phyloP scores from a whole-genome alignment of 2,888 invertebrate genomes.

The Metacarcinus magister region DNA sequence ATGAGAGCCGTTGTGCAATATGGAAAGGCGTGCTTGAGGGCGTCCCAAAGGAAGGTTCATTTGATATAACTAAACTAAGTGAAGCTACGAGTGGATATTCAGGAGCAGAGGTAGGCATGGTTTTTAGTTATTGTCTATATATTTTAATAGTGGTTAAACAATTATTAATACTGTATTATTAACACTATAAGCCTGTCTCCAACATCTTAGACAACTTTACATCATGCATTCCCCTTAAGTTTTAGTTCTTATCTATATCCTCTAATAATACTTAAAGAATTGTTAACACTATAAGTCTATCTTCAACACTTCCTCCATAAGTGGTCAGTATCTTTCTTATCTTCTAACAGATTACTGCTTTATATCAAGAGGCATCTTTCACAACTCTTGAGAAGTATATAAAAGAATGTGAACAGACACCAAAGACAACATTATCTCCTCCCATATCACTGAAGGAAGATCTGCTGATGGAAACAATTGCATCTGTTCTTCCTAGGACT shows the following conservation, averaged over 20 bases:
- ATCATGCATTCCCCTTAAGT: neutral
- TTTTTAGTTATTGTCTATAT: neutral
- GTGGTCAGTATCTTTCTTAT: neutral
- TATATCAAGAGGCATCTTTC: constrained; percentile 67
- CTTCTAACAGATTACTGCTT: constrained; percentile 51
- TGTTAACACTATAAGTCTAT: too few species aligned
- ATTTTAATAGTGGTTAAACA: neutral
- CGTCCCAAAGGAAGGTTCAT: constrained; percentile 89
- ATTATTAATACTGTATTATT: neutral
- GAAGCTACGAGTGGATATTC: constrained; percentile 92
- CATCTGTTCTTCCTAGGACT: constrained; percentile 41
- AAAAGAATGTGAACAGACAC: neutral
- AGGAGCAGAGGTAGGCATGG: constrained; percentile 91
- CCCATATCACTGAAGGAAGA: neutral
- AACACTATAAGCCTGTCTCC: neutral
- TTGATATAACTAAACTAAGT: constrained; percentile 89
- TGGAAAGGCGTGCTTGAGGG: constrained; percentile 90
- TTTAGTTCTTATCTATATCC: neutral
- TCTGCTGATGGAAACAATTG: neutral
- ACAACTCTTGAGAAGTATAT: constrained; percentile 22
- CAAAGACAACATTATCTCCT: neutral
- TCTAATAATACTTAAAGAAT: neutral
- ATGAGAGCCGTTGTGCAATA: constrained; percentile 91
- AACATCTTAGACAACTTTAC: neutral
- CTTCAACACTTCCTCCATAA: neutral